Evolutionary conservation across 2,888 invertebrate genomes (phyloP).

Genomic region (Strigamia crassipes): DNA sequence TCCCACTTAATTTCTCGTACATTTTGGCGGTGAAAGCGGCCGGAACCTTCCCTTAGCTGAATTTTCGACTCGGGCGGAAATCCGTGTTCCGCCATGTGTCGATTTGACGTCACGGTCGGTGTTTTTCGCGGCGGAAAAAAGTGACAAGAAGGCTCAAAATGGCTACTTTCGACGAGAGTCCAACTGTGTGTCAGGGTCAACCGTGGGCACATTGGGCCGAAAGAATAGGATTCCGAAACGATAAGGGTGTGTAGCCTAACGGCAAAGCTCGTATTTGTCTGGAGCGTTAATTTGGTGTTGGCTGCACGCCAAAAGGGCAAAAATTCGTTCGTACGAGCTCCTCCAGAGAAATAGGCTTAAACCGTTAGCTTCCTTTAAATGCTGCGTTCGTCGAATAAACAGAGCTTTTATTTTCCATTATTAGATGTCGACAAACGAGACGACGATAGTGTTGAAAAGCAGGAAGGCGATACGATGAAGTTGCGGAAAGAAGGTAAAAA

Average conservation of each 20-base stretch:
- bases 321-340: conserved; percentile 32
- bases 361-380: conserved; percentile 13
- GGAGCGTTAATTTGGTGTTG: not conserved
- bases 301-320: conserved; percentile 17
- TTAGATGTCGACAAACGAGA: conserved; percentile 48
- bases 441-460: conserved; percentile 45
- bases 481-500: conserved; percentile 50
- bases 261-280: not conserved
- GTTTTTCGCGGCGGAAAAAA: conserved; percentile 51
- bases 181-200: conserved; percentile 59
- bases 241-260: conserved; percentile 45
- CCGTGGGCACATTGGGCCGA: conserved; percentile 59
- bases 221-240: conserved; percentile 52
- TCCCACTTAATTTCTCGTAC: not conserved
- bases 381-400: conserved; percentile 9
- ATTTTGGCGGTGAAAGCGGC: not conserved
- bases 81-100: conserved; percentile 27
- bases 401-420: conserved; percentile 7
- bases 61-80: not conserved
- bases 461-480: conserved; percentile 50
- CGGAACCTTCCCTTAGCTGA: not conserved
- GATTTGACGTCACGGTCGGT: conserved; percentile 48
- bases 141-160: conserved; percentile 54
- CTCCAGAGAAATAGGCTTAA: conserved; percentile 47
- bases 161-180: conserved; percentile 60